Evolutionary conservation across 2,113 vertebrate genomes (phyloP), one percentile per base, ranked within the genome.

Genomic region (Pithys albifrons): DNA sequence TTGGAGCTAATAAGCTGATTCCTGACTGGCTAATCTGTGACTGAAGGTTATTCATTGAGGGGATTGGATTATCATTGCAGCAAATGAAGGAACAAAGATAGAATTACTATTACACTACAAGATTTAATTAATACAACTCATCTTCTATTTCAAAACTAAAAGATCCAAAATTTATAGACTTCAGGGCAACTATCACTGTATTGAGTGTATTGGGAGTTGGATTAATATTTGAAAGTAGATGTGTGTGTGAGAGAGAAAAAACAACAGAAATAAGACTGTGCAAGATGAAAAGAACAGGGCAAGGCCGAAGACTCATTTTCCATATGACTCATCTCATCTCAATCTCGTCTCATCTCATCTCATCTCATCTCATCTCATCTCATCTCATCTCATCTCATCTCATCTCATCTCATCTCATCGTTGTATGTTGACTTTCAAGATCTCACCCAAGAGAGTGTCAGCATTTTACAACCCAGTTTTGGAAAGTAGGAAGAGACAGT

Each of bases 11-110:
- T 75, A 85, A 95, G 8, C 13, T 41, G 75, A 77, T 89, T 93
- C 76, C 62, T 94, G 66, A 70, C 51, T 87, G 76, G 73, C 13
- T 93, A 74, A 95, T 80, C 78, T 80, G 66, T 93, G 88, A 81
- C 45, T 89, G 85, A 84, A 90, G 33, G 28, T 76, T 88, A 67
- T 85, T 96, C 69, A 82, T 16, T 45, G 33, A 86, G 33, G 17
- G 35, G 52, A 89, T 69, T 2, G 1, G 76, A 57, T 97, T 95
- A 82, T 65, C 65, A 9, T 37, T 67, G 39, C 31, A 66, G 41
- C 22, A 69, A 88, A 88, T 33, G 49, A 39, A 95, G 65, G 67
- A 89, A 69, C 54, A 94, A 54, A 65, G 65, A 46, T 17, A 70
- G 49, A 78, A 82, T 94, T 67, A 71, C 45, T 64, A 83, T 70